phyloP scores from a whole-genome alignment of 2,113 vertebrate genomes.

The Centropus bengalensis region DNA sequence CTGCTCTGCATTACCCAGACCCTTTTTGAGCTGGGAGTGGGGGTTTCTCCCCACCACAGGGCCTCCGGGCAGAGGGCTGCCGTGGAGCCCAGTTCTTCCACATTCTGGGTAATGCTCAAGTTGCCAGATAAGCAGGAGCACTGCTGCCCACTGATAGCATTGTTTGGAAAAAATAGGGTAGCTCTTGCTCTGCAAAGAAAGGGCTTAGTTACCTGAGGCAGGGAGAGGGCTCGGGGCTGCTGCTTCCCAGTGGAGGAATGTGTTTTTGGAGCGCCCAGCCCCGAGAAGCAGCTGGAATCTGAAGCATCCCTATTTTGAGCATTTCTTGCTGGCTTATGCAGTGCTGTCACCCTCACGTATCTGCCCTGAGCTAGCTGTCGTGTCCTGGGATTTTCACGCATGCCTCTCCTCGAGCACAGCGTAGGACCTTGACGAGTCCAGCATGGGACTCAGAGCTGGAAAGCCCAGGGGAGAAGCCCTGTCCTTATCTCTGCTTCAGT shows the following conservation, averaged over 20 bases:
- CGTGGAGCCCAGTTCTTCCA: conserved; percentile 10
- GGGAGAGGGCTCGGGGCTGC: neutral
- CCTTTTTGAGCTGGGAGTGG: neutral
- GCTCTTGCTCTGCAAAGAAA: conserved; percentile 21
- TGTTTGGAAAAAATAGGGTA: conserved; percentile 50
- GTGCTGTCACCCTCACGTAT: neutral
- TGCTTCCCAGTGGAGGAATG: conserved; percentile 24
- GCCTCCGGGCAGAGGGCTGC: neutral
- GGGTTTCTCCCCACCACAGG: neutral
- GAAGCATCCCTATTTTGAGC: conserved; percentile 27
- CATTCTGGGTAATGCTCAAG: conserved; percentile 44
- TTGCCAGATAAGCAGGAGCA: conserved; percentile 40
- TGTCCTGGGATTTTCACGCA: accelerated
- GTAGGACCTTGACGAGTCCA: neutral
- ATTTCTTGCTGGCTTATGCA: neutral
- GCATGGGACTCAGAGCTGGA: neutral
- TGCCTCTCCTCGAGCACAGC: neutral
- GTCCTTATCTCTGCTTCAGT: neutral
- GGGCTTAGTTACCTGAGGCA: neutral
- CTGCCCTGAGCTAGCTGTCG: neutral
- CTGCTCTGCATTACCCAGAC: neutral
- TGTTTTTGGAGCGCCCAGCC: conserved; percentile 22
- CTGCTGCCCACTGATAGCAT: conserved; percentile 37
- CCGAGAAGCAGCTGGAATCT: conserved; percentile 10
- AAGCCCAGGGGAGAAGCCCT: neutral